Evolutionary conservation across 2,888 invertebrate species (phyloP), one percentile per base, ranked within the genome.

Genomic region (Chymomyza caudatula): DNA sequence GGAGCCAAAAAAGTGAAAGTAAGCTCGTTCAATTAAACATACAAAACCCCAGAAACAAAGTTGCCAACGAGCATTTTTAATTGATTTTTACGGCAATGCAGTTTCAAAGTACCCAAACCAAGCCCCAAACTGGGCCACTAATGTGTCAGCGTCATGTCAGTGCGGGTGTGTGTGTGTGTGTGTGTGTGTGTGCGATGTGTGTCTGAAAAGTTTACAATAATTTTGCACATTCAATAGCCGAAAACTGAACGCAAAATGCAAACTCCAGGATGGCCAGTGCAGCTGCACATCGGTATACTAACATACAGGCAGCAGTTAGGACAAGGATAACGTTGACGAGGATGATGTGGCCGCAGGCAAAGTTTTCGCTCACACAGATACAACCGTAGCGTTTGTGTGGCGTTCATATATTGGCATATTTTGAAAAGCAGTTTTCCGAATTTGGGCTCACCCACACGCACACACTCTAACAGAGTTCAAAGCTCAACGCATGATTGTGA

Each of bases 401-500:
- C 51, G n/a, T 44, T 42, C 69, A 65, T 73, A 63, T 73, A 76
- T 78, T 80, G 74, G 79, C 83, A 80, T 85, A 85, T 85, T 83
- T 83, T 83, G 74, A 60, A 60, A 81, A 76, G 73, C 70, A 69
- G 78, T 73, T 80, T 85, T 82, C 74, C 62, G 75, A 78, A 87
- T 74, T 73, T 69, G 66, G 67, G 63, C 64, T 63, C 70, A 54
- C 57, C 23, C 44, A 64, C 65, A 23, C 37, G 43, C 60, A 60
- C 59, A 52, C 60, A 65, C 49, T 53, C 56, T 44, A 29, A 49
- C 64, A 78, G 78, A 87, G 85, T 87, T 85, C 80, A 85, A 78
- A 85, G 85, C 80, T 86, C 86, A 87, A 83, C 83, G 87, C 77
- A 86, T 86, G 87, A 86, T 86, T 87, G 86, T 86, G 86, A 85